phyloP scores from a whole-genome alignment of 2,888 invertebrate genomes.

The Polydesmus complanatus region DNA sequence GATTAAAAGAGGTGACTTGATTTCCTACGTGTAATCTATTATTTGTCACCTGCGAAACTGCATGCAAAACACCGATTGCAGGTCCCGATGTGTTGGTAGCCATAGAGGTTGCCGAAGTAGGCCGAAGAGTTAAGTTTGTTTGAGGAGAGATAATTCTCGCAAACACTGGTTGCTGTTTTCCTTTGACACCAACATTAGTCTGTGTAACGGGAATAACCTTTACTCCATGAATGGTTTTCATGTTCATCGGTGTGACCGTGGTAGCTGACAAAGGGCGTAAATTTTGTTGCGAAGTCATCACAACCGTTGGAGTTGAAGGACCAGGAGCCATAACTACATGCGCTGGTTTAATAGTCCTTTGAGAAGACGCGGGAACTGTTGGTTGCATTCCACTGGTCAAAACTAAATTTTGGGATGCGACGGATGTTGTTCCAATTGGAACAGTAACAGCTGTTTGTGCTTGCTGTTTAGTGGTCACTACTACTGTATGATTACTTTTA shows the following conservation, averaged over 20 bases:
- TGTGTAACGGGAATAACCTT: constrained; percentile 21
- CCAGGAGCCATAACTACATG: constrained; percentile 19
- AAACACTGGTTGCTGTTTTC: constrained; percentile 19
- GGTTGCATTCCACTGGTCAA: constrained; percentile 14
- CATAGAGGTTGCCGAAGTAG: constrained; percentile 2
- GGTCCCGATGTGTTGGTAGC: constrained; percentile 4
- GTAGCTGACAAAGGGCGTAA: constrained; percentile 16
- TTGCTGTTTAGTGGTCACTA: constrained; percentile 11
- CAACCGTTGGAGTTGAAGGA: constrained; percentile 15
- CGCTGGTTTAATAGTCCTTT: constrained; percentile 19
- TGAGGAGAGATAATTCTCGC: constrained; percentile 20
- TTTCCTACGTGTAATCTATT: neutral
- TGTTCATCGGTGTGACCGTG: constrained; percentile 17
- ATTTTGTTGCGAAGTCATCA: constrained; percentile 18
- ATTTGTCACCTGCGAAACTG: constrained; percentile 4
- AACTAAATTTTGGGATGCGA: constrained; percentile 12
- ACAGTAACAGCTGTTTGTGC: constrained; percentile 10
- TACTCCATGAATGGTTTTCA: constrained; percentile 20
- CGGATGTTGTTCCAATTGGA: constrained; percentile 8
- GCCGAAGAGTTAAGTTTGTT: constrained; percentile 17
- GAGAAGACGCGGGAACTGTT: constrained; percentile 13
- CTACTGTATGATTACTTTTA: constrained; percentile 14
- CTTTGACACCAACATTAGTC: constrained; percentile 10
- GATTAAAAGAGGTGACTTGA: neutral
- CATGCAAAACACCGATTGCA: constrained; percentile 16